A percentile compares a stretch with the other conserved stretches of the same genome.
Evolutionary conservation across 2,113 vertebrate genomes (phyloP).

Genomic region (Kobus ellipsiprymnus): DNA sequence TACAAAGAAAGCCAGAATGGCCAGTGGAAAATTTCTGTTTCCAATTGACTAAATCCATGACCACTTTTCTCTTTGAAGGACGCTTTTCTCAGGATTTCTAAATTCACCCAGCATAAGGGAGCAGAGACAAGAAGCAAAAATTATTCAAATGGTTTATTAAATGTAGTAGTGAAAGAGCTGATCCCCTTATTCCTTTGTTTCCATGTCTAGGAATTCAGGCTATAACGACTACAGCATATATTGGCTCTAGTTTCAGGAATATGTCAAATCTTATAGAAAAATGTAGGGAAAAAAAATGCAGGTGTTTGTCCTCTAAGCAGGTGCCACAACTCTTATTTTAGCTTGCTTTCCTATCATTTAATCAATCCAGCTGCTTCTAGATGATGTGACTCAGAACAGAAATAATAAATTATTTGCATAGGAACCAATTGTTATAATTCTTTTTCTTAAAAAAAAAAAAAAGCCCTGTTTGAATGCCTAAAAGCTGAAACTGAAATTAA

Average conservation of each 20-base stretch:
- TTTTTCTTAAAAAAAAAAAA: neutral
- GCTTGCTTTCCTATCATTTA: neutral
- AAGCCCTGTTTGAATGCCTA: neutral
- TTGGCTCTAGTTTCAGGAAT: neutral
- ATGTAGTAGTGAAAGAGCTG: rapidly evolving
- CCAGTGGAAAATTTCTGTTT: neutral
- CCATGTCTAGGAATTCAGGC: neutral
- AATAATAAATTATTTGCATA: neutral
- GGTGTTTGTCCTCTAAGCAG: neutral
- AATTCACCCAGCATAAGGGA: neutral
- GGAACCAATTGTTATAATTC: neutral
- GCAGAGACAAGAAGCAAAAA: neutral
- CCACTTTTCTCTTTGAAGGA: neutral
- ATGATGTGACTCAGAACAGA: neutral
- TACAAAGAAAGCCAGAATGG: neutral
- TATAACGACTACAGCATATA: neutral
- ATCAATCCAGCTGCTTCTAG: neutral
- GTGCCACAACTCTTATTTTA: neutral
- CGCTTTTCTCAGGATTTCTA: neutral
- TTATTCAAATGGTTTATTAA: neutral
- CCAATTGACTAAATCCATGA: neutral
- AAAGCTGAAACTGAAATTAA: neutral
- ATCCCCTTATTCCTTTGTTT: neutral
- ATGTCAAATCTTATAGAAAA: neutral
- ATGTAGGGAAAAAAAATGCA: neutral